These are phyloP conservation scores for Chloroclysta siterata DNA, from an alignment of 2,888 invertebrate species.

Conservation along the genomic window DNA sequence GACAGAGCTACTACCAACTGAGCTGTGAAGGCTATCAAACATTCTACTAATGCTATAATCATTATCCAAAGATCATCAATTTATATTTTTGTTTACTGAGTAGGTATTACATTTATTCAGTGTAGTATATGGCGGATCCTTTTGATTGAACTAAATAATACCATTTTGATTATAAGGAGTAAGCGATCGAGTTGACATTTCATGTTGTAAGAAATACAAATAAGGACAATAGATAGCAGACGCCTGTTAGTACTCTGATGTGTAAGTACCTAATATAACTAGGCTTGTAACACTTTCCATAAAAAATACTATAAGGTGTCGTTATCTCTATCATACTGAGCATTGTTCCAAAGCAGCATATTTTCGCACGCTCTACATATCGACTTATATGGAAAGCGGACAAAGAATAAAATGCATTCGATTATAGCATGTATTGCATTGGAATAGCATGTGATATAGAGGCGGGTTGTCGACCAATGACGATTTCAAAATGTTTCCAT, in stretches of 20 bases:
- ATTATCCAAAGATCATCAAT: too few species aligned
- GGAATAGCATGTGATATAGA: conserved; percentile 16
- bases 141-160: too few species aligned
- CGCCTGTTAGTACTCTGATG: background rate
- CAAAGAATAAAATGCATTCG: conserved; percentile 29
- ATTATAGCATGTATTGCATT: conserved; percentile 32
- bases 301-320: conserved; percentile 24
- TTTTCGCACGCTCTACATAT: conserved; percentile 68
- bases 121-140: too few species aligned
- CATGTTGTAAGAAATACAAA: too few species aligned
- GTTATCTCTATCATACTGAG: conserved; percentile 44
- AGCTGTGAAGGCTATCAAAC: too few species aligned
- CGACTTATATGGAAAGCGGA: conserved; percentile 57
- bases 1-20: too few species aligned
- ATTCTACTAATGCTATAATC: too few species aligned
- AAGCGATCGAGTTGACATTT: too few species aligned
- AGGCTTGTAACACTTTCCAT: conserved; percentile 22
- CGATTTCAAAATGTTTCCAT: conserved; percentile 54
- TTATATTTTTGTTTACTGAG: too few species aligned
- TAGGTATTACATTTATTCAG: too few species aligned
- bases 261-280: background rate
- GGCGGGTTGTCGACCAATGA: conserved; percentile 31
- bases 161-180: too few species aligned
- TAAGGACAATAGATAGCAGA: background rate
- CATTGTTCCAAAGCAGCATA: conserved; percentile 53